These are phyloP conservation scores for Oscarella lobularis DNA, from an alignment of 37 sponge, comb jelly and placozoan species.

Conservation along the genomic window DNA sequence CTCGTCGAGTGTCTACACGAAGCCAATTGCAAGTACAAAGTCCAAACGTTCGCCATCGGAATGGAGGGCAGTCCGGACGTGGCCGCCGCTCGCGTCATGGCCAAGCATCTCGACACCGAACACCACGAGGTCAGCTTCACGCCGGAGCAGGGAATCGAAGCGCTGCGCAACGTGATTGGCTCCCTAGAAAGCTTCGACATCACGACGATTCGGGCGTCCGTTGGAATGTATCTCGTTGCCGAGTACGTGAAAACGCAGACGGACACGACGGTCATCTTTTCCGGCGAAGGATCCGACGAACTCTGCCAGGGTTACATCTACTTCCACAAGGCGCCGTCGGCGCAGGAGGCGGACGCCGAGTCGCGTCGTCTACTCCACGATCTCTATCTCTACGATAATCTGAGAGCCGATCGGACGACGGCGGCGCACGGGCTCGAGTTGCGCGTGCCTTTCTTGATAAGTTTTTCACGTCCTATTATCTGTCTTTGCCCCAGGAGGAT, in stretches of 20 bases:
- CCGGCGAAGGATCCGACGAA: slow-evolving; percentile 61
- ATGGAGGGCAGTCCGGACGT: slow-evolving; percentile 51
- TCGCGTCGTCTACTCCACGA: slow-evolving; percentile 25
- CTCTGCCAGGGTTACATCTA: slow-evolving; percentile 53
- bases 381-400: slow-evolving; percentile 42
- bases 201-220: slow-evolving; percentile 33
- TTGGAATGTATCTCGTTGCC: slow-evolving; percentile 34
- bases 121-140: slow-evolving; percentile 51
- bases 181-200: slow-evolving; percentile 52
- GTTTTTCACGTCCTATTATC: slow-evolving; percentile 24
- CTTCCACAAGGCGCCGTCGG: slow-evolving; percentile 57
- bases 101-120: slow-evolving; percentile 32
- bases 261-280: slow-evolving; percentile 37
- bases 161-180: slow-evolving; percentile 41
- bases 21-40: slow-evolving; percentile 3
- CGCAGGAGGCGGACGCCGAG: slow-evolving; percentile 22
- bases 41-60: slow-evolving; percentile 63
- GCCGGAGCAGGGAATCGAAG: slow-evolving; percentile 30
- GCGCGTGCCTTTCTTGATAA: slow-evolving; percentile 63
- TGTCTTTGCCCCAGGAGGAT: slow-evolving; percentile 29
- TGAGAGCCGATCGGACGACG: slow-evolving; percentile 41
- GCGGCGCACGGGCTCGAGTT: slow-evolving; percentile 51
- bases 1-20: slow-evolving; percentile 17
- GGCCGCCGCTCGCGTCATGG: slow-evolving; percentile 27
- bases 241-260: slow-evolving; percentile 30